Evolutionary conservation across 2,113 vertebrate genomes (phyloP).

Genomic region (Orientallactaga bullata): DNA sequence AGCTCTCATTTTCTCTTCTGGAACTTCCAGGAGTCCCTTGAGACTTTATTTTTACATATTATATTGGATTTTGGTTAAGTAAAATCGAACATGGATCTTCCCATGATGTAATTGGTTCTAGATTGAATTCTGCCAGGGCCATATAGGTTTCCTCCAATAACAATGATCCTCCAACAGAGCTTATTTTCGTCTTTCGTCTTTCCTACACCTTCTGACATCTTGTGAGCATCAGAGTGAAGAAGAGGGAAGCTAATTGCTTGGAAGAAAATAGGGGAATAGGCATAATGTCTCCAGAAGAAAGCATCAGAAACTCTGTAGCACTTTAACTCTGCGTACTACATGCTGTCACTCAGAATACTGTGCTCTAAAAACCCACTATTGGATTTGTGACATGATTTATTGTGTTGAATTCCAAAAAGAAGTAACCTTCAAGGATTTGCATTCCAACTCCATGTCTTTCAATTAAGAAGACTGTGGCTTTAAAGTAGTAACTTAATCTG

Average conservation of each 20-base stretch:
- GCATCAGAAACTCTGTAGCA: neutral
- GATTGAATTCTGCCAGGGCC: neutral
- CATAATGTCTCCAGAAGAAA: neutral
- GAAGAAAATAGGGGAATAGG: neutral
- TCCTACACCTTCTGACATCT: neutral
- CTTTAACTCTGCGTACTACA: neutral
- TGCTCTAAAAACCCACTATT: neutral
- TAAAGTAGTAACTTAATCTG: neutral
- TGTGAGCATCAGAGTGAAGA: neutral
- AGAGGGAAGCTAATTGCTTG: neutral
- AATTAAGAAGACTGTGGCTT: neutral
- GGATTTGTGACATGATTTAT: neutral
- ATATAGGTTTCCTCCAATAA: neutral
- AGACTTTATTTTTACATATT: constrained; percentile 7
- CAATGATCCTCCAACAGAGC: neutral
- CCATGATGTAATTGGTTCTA: neutral
- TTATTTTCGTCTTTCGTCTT: no score
- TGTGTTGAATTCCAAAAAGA: neutral
- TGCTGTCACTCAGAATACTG: fast-evolving
- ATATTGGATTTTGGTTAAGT: neutral
- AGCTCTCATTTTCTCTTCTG: neutral
- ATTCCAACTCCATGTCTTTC: neutral
- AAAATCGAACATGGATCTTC: neutral
- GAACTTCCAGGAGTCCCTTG: neutral
- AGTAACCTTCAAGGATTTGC: neutral